Base-by-base conservation (phyloP, 2,113 vertebrate species). In the Oncorhynchus nerka region DNA sequence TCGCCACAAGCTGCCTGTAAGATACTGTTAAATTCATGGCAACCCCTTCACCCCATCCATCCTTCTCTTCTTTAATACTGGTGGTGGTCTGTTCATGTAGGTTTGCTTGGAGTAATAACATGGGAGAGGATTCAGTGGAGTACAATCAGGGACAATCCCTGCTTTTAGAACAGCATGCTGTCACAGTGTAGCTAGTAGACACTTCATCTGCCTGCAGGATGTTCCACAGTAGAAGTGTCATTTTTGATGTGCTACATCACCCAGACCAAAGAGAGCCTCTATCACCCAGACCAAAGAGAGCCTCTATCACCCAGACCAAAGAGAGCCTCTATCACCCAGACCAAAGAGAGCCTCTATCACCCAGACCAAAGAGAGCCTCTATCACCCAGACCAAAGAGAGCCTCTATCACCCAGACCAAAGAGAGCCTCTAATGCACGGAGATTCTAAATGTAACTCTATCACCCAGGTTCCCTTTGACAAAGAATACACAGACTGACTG, bases 21-120 rank as follows among this genome's bases (percentile, higher is more conserved):
- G 9, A 45, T 45, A 45, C 39, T 11, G 39, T 45, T 9, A 45
- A 45, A 45, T 45, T 45, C 39, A 45, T 45, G 39, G 39, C 39
- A 39, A 39, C 59, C 78, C 76, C 59, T 34, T 66, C n/a, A n/a
- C 78, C n/a, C 78, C 79, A 13, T 64, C 22, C 62, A 64, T 64
- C 62, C 70, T 71, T 80, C 73, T 82, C 80, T 59, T 62, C 70
- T 74, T 49, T 45, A 34, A 72, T 77, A 70, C 79, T 55, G 81
- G 75, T 84, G 84, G 73, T 34, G 49, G 81, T 80, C 49, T 2
- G 68, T 70, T 76, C 73, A 61, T 85, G 86, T 68, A 61, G 76
- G 69, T 84, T 85, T 88, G 85, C 89, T 88, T 88, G 70, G 84
- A 86, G 80, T 85, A 68, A 86, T 79, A 87, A 90, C 88, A 87